Conservation (phyloP, 2,113 vertebrate genomes). For the Rhinichthys klamathensis region DNA sequence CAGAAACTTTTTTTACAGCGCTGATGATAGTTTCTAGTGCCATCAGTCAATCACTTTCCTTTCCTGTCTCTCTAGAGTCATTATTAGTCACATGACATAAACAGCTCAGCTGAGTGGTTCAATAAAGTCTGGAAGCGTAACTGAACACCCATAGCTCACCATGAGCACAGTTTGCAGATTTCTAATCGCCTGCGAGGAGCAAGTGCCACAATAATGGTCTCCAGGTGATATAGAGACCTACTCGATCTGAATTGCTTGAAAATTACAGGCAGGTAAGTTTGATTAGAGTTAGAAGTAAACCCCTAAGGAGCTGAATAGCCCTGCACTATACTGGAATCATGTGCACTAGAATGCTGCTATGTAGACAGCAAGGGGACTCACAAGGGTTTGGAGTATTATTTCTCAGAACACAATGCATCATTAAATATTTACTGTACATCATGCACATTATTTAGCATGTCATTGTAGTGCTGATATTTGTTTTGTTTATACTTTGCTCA, state of each 20-base stretch:
- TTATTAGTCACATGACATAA: background rate
- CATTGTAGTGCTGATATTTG: background rate
- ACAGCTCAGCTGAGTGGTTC: background rate
- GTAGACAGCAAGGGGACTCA: too few species aligned
- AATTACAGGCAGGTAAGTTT: constrained; percentile 9
- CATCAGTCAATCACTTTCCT: too few species aligned
- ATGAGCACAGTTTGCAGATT: background rate
- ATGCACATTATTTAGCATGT: background rate
- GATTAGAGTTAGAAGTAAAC: background rate
- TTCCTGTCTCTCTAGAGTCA: too few species aligned
- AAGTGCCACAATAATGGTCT: background rate
- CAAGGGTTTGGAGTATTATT: background rate
- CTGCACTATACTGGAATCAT: background rate
- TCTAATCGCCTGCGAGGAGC: background rate
- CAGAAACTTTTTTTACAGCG: too few species aligned
- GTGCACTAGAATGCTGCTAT: background rate
- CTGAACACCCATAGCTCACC: background rate
- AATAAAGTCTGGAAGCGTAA: background rate
- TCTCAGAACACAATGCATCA: background rate
- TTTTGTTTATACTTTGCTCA: background rate
- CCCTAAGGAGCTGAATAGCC: background rate
- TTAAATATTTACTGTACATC: background rate
- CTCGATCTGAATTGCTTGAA: background rate
- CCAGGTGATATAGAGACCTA: background rate
- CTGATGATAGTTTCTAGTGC: too few species aligned